Evolutionary conservation across 2,888 invertebrate genomes (phyloP), one percentile per base, ranked within the genome.

Genomic region (Caenorhabditis macrosperma): DNA sequence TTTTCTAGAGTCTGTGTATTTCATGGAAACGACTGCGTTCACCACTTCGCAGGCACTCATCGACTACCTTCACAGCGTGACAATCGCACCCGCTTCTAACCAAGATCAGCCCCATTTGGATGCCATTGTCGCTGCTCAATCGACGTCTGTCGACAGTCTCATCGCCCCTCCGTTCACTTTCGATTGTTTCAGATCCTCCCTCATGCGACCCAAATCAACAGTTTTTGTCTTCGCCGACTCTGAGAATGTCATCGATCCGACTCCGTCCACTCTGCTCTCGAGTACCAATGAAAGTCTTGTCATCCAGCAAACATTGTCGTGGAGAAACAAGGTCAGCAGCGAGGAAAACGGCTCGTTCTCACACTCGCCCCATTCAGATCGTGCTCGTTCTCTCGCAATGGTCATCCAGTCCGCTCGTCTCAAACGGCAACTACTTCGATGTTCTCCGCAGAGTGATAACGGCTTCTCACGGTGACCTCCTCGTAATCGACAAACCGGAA

Each of bases 381-480:
- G 59, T 81, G 20, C 30, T 81, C 1, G 44, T 83, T n/a, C 38
- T 83, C n/a, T 74, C 79, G 1, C 83, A 83, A 75, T 74, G 54
- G 74, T 17, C 66, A 6, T 26, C 57, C 1, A 59, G 30, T 20
- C 79, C 78, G 30, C 50, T 83, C 5, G 60, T 50, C 0, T 35
- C 63, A 28, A 26, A 38, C 46, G 74, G 69, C 20, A 72, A 81
- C 67, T 41, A 69, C 35, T 83, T 72, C 26, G 81, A 81, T 26
- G 81, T 79, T 10, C 74, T 75, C 28, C 78, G 81, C 10, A 35
- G 83, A 60, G 77, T 81, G 0, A 54, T 78, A 9, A 71, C 72
- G 0, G 83, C 83, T 17, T 67, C 72, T 22, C 72, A 81, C 22
- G 83, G 83, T 66, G 83, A 83, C 66, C 22, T 83, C 1, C 9